Base-by-base conservation (phyloP, 2,888 invertebrate genomes). In the Hirtodrosophila trivittata region DNA sequence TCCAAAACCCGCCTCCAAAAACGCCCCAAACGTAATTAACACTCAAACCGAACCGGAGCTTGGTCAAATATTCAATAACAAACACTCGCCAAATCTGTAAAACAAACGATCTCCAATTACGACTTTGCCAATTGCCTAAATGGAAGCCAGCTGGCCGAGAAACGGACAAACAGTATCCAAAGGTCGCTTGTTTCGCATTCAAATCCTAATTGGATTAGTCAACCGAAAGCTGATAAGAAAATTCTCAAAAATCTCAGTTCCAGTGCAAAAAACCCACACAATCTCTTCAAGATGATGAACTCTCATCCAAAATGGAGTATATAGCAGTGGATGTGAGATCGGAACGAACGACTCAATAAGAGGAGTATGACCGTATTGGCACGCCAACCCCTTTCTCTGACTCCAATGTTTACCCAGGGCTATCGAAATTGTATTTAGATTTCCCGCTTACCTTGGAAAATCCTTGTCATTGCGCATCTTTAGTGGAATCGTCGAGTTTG, bases 401-500 rank as follows among this genome's bases (percentile, higher is more conserved):
- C n/a, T n/a, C n/a, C n/a, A n/a, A n/a, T n/a, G n/a, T n/a, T n/a
- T n/a, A n/a, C n/a, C n/a, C n/a, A n/a, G n/a, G n/a, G n/a, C n/a
- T 21, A 21, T 21, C 18, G 5, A 5, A 2, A 21, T 21, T 21
- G 5, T 21, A 5, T 21, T 21, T 3, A 21, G 5, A 21, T 2
- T 21, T 21, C 2, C 5, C 18, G 7, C 59, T 71, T 49, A 89
- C 89, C 89, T 88, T 28, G 81, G 75, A 56, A 89, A 89, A 66
- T 90, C 86, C 43, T 77, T 75, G 12, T 63, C 73, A 1, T 49
- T 46, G 35, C 74, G 71, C 47, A 68, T 33, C 51, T 66, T 58
- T 0, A 58, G 42, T 1, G 58, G 18, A 14, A 42, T 18, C 13
- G 65, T 37, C 1, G 62, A 12, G 18, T 21, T 21, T 3, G 18